These are phyloP conservation scores for Tetheella fluctuosa DNA, from an alignment of 2,888 invertebrate species.

Conservation along the genomic window DNA sequence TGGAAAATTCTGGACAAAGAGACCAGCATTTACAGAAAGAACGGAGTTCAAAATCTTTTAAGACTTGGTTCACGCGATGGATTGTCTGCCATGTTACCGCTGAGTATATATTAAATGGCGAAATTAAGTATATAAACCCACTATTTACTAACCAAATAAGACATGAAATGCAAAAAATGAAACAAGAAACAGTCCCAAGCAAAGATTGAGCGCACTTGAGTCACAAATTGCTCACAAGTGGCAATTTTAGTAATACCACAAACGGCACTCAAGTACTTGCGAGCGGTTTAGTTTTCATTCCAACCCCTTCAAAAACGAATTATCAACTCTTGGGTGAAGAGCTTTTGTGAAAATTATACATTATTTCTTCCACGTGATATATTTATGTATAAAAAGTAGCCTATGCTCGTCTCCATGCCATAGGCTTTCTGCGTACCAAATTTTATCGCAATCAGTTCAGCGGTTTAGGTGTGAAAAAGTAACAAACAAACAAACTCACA, in stretches of 20 bases:
- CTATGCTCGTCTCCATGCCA: no score
- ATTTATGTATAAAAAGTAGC: no score
- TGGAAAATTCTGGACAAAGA: no score
- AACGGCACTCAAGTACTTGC: constrained; percentile 37
- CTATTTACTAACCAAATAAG: neutral
- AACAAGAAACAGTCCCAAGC: constrained; percentile 4
- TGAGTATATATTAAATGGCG: no score
- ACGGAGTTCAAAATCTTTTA: no score
- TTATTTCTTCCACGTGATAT: neutral
- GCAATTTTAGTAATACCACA: constrained; percentile 50
- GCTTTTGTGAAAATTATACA: neutral
- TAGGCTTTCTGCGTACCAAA: no score
- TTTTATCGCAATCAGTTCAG: no score
- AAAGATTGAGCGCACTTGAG: constrained; percentile 37
- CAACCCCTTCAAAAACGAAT: constrained; percentile 27
- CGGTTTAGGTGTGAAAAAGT: no score
- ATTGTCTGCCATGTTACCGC: no score
- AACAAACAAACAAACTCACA: no score
- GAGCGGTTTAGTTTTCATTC: constrained; percentile 26
- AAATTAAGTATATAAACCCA: neutral
- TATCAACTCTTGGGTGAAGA: constrained; percentile 11
- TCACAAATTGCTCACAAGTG: constrained; percentile 52
- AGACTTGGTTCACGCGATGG: neutral
- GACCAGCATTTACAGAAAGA: no score
- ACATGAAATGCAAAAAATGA: neutral